These are phyloP conservation scores for Mungos mungo DNA, from an alignment of 2,113 vertebrate species.

Conservation along the genomic window DNA sequence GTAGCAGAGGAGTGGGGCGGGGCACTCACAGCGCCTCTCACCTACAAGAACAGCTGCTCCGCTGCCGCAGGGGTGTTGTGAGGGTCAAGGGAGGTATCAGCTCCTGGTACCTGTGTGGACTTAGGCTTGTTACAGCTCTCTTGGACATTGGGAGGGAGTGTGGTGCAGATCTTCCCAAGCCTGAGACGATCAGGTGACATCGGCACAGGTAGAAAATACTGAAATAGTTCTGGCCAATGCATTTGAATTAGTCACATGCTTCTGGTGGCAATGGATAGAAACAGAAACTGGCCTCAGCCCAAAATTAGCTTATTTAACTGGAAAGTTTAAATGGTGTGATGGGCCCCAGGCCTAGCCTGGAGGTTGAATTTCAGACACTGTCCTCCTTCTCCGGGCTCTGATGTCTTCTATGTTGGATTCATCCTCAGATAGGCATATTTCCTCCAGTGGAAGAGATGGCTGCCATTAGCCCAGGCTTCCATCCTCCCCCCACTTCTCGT, in stretches of 20 bases:
- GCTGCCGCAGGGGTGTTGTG: too few species aligned
- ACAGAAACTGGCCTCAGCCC: not conserved
- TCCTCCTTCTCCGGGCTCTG: not conserved
- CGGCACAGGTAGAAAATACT: not conserved
- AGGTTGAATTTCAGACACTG: not conserved
- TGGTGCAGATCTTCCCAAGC: not conserved
- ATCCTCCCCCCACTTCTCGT: not conserved
- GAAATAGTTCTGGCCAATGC: not conserved
- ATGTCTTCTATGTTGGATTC: not conserved
- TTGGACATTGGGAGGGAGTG: not conserved
- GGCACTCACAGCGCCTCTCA: not conserved
- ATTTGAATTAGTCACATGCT: not conserved
- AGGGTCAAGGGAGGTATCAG: not conserved
- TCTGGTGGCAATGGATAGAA: not conserved
- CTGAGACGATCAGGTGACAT: not conserved
- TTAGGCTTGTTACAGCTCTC: not conserved
- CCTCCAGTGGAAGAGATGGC: not conserved
- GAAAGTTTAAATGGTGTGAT: not conserved
- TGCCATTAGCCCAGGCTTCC: not conserved
- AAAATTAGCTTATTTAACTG: not conserved
- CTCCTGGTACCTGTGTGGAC: not conserved
- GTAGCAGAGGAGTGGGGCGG: not conserved
- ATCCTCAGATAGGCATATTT: not conserved
- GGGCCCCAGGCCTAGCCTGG: not conserved
- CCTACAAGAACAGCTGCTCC: not conserved